Percentiles rank a stretch among this genome's conserved stretches.
Evolutionary conservation across 2,113 vertebrate genomes (phyloP).

Genomic region (Leucopsar rothschildi): DNA sequence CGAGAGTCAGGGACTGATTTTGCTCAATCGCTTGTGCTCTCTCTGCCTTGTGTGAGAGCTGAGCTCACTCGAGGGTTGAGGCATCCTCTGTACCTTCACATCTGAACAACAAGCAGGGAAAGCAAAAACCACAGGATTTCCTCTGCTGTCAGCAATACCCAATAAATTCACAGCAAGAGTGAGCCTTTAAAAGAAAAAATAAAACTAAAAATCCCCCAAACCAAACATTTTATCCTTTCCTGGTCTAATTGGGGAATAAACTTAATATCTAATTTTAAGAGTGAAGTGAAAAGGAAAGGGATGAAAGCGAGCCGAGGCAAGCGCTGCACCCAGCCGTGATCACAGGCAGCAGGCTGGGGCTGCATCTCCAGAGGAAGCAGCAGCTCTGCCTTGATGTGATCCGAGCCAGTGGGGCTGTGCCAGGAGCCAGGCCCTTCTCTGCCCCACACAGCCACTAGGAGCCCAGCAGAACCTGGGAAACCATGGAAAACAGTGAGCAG

Average conservation of each 20-base stretch:
- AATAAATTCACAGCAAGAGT: slow-evolving; percentile 34
- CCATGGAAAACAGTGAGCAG: neutral
- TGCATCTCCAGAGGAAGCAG: neutral
- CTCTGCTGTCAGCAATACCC: slow-evolving; percentile 7
- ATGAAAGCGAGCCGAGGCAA: neutral
- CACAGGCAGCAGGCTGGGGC: neutral
- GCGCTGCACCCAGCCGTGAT: neutral
- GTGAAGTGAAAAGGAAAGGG: neutral
- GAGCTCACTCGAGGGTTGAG: slow-evolving; percentile 7
- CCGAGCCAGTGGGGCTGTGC: rapidly evolving
- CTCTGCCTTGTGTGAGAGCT: neutral
- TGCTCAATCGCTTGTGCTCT: neutral
- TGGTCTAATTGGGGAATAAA: slow-evolving; percentile 32
- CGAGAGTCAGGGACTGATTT: neutral
- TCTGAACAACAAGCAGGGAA: neutral
- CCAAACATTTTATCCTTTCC: slow-evolving; percentile 7
- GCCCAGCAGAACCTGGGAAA: neutral
- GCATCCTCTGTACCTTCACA: neutral
- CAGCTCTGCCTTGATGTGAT: neutral
- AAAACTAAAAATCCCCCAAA: neutral
- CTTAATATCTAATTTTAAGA: slow-evolving; percentile 20
- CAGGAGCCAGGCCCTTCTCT: neutral
- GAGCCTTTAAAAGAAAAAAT: neutral
- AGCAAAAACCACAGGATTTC: slow-evolving; percentile 26
- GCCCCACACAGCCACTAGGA: neutral